Base-by-base conservation (phyloP, 2,113 vertebrate genomes). In the Mungos mungo region DNA sequence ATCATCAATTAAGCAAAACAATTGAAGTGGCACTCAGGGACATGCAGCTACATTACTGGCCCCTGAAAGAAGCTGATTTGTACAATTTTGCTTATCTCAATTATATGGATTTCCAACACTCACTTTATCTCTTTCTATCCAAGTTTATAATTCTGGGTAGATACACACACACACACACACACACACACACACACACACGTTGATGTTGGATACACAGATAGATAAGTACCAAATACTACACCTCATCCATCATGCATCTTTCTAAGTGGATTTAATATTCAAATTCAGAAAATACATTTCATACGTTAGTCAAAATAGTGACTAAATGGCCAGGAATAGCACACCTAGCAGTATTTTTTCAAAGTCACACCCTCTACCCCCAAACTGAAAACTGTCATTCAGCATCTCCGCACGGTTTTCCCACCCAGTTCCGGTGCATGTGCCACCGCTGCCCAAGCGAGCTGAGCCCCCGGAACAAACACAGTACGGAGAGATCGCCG, bases 241-340 rank as follows among this genome's bases (percentile, higher is more conserved):
- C 25, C 3, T 47, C 16, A 54, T 69, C 57, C 25, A 92, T 29
- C 41, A 57, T 45, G 50, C 45, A 72, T 23, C 15, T 84, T 94
- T 72, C 27, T 35, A 93, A 74, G 2, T 94, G 6, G 9, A 65
- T 89, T 69, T 80, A 69, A 29, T 77, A 63, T 88, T 90, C 7
- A 95, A 83, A 80, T 88, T 74, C 13, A 85, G 71, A 65, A 63
- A 41, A 45, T 35, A 31, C 19, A 57, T 80, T 92, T 90, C 38
- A 83, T 31, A 74, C 12, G 60, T 74, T 74, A 82, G 21, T 60
- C 15, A 88, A 79, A n/a, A 84, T 82, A 93, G 66, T 80, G 65
- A 69, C 54, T 31, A 50, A 86, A 21, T 47, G 68, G 87, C 18
- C 52, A 83, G 18, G 25, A 81, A 72, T 21, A 72, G 4, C n/a